Percentiles rank a stretch among this genome's conserved stretches.
Evolutionary conservation across 2,113 vertebrate genomes (phyloP).

Genomic region (Dipodomys stephensi): DNA sequence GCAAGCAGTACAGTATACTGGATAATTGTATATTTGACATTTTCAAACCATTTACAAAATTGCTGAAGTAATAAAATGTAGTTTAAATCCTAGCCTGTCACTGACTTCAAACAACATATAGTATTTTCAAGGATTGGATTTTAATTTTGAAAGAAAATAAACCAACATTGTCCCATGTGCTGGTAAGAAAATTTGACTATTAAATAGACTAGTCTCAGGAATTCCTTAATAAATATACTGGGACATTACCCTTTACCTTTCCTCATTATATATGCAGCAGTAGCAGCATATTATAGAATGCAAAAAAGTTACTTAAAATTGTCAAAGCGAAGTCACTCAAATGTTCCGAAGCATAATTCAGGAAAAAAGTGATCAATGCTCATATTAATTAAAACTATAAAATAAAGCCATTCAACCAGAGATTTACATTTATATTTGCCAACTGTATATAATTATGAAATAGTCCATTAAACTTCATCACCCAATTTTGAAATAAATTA

Average conservation of each 20-base stretch:
- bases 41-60: slow-evolving; percentile 53
- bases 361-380: background rate
- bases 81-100: slow-evolving; percentile 20
- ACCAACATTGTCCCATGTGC: background rate
- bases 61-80: slow-evolving; percentile 62
- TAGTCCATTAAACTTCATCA: slow-evolving; percentile 13
- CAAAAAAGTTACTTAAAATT: background rate
- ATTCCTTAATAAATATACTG: background rate
- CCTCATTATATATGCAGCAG: background rate
- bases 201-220: background rate
- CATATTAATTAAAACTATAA: background rate
- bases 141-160: slow-evolving; percentile 19
- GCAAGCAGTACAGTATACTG: slow-evolving; percentile 28
- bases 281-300: background rate
- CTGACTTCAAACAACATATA: slow-evolving; percentile 13
- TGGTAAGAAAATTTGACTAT: slow-evolving; percentile 33
- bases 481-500: background rate
- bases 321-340: background rate
- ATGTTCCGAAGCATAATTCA: background rate
- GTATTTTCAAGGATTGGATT: slow-evolving; percentile 34
- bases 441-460: slow-evolving; percentile 11
- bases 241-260: background rate
- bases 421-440: background rate
- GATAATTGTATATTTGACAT: slow-evolving; percentile 1
- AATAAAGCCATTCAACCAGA: background rate